Evolutionary conservation across 2,888 invertebrate genomes (phyloP).

Genomic region (Trissonchulus sp.): DNA sequence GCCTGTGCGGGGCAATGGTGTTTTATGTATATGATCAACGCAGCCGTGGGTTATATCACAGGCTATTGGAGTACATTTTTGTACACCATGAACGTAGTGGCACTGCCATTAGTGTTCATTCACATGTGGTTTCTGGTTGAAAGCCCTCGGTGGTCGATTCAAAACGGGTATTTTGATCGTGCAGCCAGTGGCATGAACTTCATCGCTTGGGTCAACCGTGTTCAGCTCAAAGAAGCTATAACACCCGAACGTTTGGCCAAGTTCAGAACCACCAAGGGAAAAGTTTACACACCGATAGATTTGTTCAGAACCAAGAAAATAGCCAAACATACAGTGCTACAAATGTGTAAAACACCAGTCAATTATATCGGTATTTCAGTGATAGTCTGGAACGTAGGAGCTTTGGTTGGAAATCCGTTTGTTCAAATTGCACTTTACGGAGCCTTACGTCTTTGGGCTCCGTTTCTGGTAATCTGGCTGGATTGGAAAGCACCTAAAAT

Average conservation of each 20-base stretch:
- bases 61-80: neutral
- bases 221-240: neutral
- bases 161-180: neutral
- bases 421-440: neutral
- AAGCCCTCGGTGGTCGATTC: neutral
- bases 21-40: neutral
- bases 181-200: neutral
- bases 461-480: neutral
- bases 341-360: neutral
- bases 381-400: neutral
- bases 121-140: neutral
- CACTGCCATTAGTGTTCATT: neutral
- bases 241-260: too few species aligned
- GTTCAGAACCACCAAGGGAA: too few species aligned
- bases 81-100: neutral
- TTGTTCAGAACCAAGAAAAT: neutral
- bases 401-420: neutral
- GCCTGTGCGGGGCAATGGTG: neutral
- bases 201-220: neutral
- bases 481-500: neutral
- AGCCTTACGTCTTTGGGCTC: neutral
- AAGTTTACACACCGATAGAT: neutral
- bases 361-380: neutral
- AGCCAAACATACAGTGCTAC: neutral
- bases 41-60: neutral